Evolutionary conservation across 2,888 invertebrate species (phyloP), one percentile per base, ranked within the genome.

Genomic region (Archips xylosteana): DNA sequence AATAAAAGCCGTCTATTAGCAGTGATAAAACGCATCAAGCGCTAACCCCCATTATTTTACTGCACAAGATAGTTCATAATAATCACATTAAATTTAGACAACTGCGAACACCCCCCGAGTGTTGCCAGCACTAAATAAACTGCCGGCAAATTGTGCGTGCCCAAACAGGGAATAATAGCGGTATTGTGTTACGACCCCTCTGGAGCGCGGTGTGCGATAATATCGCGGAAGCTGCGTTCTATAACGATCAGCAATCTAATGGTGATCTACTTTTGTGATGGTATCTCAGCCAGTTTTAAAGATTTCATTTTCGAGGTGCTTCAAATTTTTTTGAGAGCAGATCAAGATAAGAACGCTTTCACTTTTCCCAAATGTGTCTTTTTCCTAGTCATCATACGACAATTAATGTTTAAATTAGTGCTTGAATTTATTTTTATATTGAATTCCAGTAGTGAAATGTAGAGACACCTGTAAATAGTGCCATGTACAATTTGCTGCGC

Each of bases 91-190:
- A 81, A 78, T 80, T 71, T 70, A 75, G 77, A 78, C 78, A 76
- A 76, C 66, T 57, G 64, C 73, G 80, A 54, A 54, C 54, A 23
- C 54, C 80, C 81, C 78, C 81, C 79, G 80, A 86, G 83, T 91
- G 92, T 92, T 89, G 91, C 90, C 88, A 92, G 81, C 84, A 84
- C 87, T 89, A 87, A 90, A 92, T 91, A 92, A 92, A 93, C 92
- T 71, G 82, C 79, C 82, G 79, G 91, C 93, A 94, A 94, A 94
- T 94, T 94, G 94, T 92, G 91, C 94, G 92, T 92, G 92, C 86
- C 90, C 89, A 92, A 93, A 93, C 92, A 94, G 82, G 79, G 83
- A 84, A 93, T 92, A 92, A 93, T 92, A 91, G 90, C 83, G 75
- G 89, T 89, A 92, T 94, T 93, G 92, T 93, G 88, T 90, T 90